These are phyloP conservation scores for Macrotrachela quadricornifera DNA, from an alignment of 1,140 invertebrate genomes.

Conservation along the genomic window DNA sequence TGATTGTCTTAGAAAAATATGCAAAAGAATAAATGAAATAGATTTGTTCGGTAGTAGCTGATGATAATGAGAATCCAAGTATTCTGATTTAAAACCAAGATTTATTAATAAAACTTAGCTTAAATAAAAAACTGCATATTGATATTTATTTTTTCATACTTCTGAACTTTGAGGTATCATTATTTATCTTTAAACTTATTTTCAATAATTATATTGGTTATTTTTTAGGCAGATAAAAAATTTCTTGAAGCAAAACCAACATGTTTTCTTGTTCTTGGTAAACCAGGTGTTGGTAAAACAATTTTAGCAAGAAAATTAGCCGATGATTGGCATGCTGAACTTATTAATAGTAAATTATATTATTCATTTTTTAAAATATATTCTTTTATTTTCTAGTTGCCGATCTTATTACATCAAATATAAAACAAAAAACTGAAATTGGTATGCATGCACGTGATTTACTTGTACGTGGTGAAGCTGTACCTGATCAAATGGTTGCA, in stretches of 20 bases:
- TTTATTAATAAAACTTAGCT: too few species aligned
- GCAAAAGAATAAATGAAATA: too few species aligned
- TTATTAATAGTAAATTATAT: conserved; percentile 24
- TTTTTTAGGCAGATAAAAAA: conserved; percentile 21
- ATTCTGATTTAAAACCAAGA: too few species aligned
- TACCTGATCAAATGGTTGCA: conserved; percentile 23
- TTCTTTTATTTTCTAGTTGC: conserved; percentile 15
- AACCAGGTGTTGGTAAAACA: conserved; percentile 28
- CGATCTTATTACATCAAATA: conserved; percentile 19
- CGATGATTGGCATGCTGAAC: conserved; percentile 26
- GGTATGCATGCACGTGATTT: conserved; percentile 22
- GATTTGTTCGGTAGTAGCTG: too few species aligned
- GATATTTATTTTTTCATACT: too few species aligned
- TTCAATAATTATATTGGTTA: not conserved
- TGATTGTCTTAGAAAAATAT: too few species aligned
- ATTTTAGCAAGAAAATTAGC: conserved; percentile 24
- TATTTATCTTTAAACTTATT: too few species aligned
- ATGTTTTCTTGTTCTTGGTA: conserved; percentile 28
- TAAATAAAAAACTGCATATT: too few species aligned
- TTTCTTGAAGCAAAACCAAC: conserved; percentile 29
- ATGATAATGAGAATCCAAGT: too few species aligned
- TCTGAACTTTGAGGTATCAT: too few species aligned
- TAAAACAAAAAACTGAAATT: conserved; percentile 22
- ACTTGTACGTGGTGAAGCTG: conserved; percentile 21
- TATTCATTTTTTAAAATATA: not conserved